Evolutionary conservation across 2,888 invertebrate species (phyloP), one percentile per base, ranked within the genome.

Genomic region (Pomacea canaliculata): DNA sequence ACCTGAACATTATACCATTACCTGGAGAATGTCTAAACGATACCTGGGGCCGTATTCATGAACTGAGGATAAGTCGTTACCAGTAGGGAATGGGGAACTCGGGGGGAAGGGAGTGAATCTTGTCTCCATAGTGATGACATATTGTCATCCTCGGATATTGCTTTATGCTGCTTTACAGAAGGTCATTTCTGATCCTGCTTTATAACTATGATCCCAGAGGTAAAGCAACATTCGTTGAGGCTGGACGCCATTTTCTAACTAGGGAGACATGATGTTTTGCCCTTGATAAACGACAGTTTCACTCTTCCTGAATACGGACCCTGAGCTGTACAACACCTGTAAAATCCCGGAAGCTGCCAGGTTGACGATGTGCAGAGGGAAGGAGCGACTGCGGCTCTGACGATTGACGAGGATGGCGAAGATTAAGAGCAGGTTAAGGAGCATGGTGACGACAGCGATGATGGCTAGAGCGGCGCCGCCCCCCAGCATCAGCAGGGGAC

Each of bases 341-440:
- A 76, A 12, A 7, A 70, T 19, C 27, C 56, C 65, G 12, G 63
- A 59, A 9, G 48, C 76, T 4, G 70, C 76, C 63, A 76, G 27
- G 69, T 74, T 74, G 74, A 69, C 74, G 62, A 74, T 74, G 69
- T 74, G 74, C 69, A 74, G 69, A 59, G 67, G 74, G 62, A 74
- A 74, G 62, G 60, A 60, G 8, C 60, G 69, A 23, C 68, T 48
- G 23, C 69, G 69, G 74, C 60, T 16, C 48, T 67, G 68, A n/a
- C 19, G 13, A 62, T 69, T 66, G 51, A 69, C 37, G 5, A 74
- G 74, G 23, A 74, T 27, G 74, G 69, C 59, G 27, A n/a, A 2
- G 46, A 74, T 51, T 12, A 74, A 62, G 18, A 69, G n/a, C 10
- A 69, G 16, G 74, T 74, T 74, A 48, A 69, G 62, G 23, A 69